Conservation (phyloP, 53 echinoderm and acorn worm species). For the Actinopyga echinites region DNA sequence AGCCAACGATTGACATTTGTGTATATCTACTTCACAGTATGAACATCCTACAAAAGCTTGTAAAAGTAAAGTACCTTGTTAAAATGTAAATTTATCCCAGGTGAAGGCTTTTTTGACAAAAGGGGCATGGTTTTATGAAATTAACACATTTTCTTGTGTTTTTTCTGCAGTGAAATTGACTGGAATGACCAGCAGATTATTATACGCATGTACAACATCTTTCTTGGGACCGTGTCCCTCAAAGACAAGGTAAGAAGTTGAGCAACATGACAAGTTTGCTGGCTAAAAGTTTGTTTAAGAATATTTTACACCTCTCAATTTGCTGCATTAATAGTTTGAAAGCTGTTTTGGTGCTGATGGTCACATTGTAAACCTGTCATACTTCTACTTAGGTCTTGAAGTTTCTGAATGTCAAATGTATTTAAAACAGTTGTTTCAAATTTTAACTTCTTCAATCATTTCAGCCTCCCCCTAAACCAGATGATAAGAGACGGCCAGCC, state of each 20-base stretch:
- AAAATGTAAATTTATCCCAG: too few relatives aligned
- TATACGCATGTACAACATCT: constrained; percentile 74
- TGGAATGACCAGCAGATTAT: constrained; percentile 83
- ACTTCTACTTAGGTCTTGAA: neutral
- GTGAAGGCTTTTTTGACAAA: too few relatives aligned
- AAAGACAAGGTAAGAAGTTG: constrained; percentile 73
- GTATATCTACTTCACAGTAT: too few relatives aligned
- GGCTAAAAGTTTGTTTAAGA: neutral
- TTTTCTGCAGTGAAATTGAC: constrained; percentile 59
- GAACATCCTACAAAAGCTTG: too few relatives aligned
- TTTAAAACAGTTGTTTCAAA: neutral
- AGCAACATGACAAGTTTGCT: neutral
- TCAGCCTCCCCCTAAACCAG: constrained; percentile 78
- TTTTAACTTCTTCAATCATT: neutral
- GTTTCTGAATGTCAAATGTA: neutral
- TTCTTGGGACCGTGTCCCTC: constrained; percentile 84
- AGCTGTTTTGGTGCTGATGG: neutral
- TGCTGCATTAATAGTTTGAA: too few relatives aligned
- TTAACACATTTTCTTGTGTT: neutral
- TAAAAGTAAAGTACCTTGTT: too few relatives aligned
- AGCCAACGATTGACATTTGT: too few relatives aligned
- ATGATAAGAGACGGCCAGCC: constrained; percentile 82
- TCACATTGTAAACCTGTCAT: too few relatives aligned
- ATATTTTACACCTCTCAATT: too few relatives aligned
- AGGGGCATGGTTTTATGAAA: too few relatives aligned